Conservation (phyloP, 2,797 vertebrate species). For the Lepidocolaptes lacrymiger region DNA sequence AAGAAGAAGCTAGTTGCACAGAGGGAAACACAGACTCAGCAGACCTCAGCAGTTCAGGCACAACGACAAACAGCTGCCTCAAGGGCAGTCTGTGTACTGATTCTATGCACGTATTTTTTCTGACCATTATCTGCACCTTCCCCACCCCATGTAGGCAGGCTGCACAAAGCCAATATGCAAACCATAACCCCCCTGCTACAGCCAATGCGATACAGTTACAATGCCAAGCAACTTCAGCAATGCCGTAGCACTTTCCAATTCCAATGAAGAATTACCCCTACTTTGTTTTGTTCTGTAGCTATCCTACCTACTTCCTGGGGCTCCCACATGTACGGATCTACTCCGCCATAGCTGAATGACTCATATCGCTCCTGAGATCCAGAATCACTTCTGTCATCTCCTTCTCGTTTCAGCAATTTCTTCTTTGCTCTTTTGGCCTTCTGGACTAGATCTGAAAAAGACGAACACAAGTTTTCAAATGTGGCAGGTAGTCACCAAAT, state of each 20-base stretch:
- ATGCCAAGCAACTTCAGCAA: neutral
- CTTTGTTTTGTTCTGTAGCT: fast-evolving
- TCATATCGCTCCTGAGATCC: conserved; percentile 85
- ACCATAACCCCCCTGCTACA: neutral
- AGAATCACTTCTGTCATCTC: conserved; percentile 86
- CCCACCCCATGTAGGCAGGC: neutral
- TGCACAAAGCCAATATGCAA: neutral
- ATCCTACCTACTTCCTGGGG: conserved; percentile 94
- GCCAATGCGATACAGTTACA: neutral
- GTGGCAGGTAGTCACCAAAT: fast-evolving
- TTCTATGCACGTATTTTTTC: neutral
- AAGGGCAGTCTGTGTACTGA: neutral
- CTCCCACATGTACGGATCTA: conserved; percentile 98
- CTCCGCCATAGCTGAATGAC: conserved; percentile 93
- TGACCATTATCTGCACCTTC: neutral
- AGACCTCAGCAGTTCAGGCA: neutral
- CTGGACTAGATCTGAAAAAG: conserved; percentile 86
- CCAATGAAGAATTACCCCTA: neutral
- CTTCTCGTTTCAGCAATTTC: conserved; percentile 91
- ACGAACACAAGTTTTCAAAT: neutral
- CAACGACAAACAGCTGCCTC: neutral
- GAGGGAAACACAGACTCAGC: neutral
- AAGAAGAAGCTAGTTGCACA: neutral
- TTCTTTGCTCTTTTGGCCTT: conserved; percentile 97
- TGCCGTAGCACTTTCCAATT: neutral